Evolutionary conservation across 1,140 invertebrate genomes (phyloP), one percentile per base, ranked within the genome.

Genomic region (Contarinia nasturtii): DNA sequence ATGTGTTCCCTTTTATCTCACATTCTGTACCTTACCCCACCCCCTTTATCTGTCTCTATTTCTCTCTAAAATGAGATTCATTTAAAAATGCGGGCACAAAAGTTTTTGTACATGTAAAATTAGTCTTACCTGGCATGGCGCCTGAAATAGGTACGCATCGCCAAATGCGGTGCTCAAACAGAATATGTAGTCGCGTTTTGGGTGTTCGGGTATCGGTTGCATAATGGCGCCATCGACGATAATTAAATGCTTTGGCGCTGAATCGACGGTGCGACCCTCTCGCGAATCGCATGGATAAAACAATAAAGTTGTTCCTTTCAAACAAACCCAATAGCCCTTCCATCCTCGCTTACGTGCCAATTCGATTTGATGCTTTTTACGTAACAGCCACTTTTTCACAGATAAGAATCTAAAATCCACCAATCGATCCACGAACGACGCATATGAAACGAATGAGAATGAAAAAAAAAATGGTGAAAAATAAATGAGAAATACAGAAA

Each of bases 321-420:
- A 71, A 66, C 90, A 94, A 11, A 96, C 91, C 91, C 92, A 97
- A 67, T 97, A 97, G 44, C 88, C 87, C 67, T 95, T 95, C 93
- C 93, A 97, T 49, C 89, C 90, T 37, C 92, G 75, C 64, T 93
- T 92, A 17, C 90, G 75, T 2, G 92, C 92, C 61, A 96, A 67
- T 64, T 97, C 92, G 53, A 96, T 87, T 67, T 95, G 90, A 66
- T 92, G 87, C 65, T 94, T 94, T 68, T 94, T 94, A 51, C 92
- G 79, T 50, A 96, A 69, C 53, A 98, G 69, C 93, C 93, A 97
- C 70, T 98, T 97, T 70, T 98, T 98, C 49, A 96, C 92, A 57
- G 88, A 92, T 52, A 98, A 73, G 70, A 94, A 97, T 61, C 91
- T 96, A 67, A 0, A 64, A 61, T 49, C 52, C 54, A 53, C 54